phyloP scores from a whole-genome alignment of 2,888 invertebrate genomes.

The Chorisops tibialis region DNA sequence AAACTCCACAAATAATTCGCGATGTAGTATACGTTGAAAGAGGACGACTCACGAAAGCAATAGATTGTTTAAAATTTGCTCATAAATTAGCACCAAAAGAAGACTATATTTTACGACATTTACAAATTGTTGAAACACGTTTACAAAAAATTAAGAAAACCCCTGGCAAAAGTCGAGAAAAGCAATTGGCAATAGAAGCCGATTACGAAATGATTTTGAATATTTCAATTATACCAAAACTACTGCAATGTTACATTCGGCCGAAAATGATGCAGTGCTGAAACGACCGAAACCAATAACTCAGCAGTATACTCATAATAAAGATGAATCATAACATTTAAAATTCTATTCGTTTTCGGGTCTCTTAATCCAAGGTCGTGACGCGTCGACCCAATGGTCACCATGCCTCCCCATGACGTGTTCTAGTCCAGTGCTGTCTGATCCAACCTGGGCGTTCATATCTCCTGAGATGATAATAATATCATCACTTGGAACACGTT shows the following conservation, averaged over 20 bases:
- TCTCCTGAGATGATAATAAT: too few species aligned
- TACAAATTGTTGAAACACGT: slow-evolving; percentile 80
- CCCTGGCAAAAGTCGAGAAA: slow-evolving; percentile 43
- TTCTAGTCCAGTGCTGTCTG: too few species aligned
- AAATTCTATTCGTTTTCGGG: too few species aligned
- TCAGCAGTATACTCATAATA: background rate
- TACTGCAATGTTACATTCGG: background rate
- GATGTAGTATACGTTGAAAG: slow-evolving; percentile 94
- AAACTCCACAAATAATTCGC: too few species aligned
- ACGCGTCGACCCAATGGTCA: too few species aligned
- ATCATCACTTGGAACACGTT: too few species aligned
- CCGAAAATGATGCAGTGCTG: background rate
- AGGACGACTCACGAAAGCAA: slow-evolving; percentile 79
- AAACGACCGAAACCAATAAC: slow-evolving; percentile 14
- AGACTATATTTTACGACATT: slow-evolving; percentile 85
- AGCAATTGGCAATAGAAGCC: slow-evolving; percentile 46
- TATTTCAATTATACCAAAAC: background rate
- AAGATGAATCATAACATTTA: slow-evolving; percentile 3
- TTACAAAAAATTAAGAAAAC: slow-evolving; percentile 52
- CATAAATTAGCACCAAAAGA: slow-evolving; percentile 81
- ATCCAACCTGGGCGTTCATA: too few species aligned
- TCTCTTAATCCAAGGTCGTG: too few species aligned
- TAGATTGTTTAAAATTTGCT: slow-evolving; percentile 78
- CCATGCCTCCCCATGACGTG: too few species aligned
- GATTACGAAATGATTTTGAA: slow-evolving; percentile 49